Evolutionary conservation across 2,113 vertebrate genomes (phyloP).

Genomic region (Eulacestoma nigropectus): DNA sequence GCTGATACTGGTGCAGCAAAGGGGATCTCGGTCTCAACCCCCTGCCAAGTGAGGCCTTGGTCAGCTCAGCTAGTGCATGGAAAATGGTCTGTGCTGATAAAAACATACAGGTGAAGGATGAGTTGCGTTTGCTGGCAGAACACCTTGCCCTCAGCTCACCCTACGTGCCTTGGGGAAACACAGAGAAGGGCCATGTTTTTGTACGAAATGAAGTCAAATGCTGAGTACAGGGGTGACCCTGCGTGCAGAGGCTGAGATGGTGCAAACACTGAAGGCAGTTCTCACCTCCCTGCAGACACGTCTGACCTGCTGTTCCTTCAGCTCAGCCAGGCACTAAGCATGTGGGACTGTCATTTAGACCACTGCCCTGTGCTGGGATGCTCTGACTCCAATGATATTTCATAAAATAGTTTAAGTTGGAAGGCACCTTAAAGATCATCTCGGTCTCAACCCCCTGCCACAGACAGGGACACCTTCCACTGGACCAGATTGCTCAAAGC

Average conservation of each 20-base stretch:
- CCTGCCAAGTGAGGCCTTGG: neutral
- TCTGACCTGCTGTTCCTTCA: neutral
- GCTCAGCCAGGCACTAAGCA: neutral
- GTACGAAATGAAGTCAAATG: neutral
- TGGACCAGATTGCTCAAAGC: neutral
- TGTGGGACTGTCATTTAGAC: neutral
- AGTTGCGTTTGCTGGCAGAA: neutral
- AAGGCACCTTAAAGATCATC: neutral
- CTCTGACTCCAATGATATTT: neutral
- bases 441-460: neutral
- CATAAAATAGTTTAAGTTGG: neutral
- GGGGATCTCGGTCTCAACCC: too few relatives aligned
- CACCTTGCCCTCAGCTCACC: neutral
- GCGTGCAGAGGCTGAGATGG: neutral
- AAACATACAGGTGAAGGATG: neutral
- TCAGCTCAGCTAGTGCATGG: neutral
- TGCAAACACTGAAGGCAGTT: neutral
- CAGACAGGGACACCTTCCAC: neutral
- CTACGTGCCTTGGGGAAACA: neutral
- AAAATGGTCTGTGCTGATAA: neutral
- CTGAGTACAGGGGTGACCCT: neutral
- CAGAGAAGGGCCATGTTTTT: neutral
- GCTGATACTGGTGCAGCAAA: rapidly evolving
- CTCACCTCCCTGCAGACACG: neutral
- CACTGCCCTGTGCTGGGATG: neutral